Conservation (phyloP, 2,888 invertebrate species). For the Metalampra italica region DNA sequence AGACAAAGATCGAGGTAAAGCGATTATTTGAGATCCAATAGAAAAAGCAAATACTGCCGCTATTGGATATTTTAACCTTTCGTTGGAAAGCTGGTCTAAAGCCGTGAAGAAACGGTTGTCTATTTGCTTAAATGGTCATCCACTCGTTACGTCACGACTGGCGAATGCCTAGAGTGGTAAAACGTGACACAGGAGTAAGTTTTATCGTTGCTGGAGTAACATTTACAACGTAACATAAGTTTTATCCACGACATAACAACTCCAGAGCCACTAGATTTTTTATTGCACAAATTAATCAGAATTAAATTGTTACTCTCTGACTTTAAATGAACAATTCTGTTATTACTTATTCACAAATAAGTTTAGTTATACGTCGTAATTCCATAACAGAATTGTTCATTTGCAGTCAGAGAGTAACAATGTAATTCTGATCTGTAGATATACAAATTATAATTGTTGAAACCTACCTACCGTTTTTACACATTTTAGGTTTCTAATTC, state of each 20-base stretch:
- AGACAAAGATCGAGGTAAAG: constrained; percentile 28
- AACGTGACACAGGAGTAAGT: background rate
- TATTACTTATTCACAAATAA: no score
- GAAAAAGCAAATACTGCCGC: constrained; percentile 11
- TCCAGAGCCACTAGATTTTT: no score
- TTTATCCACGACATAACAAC: no score
- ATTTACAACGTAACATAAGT: background rate
- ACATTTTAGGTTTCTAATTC: no score
- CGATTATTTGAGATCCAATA: constrained; percentile 18
- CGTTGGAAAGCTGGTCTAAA: constrained; percentile 5
- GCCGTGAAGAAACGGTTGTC: constrained; percentile 16
- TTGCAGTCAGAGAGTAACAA: no score
- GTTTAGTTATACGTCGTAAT: no score
- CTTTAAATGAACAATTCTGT: no score
- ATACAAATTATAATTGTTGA: no score
- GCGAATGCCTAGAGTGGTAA: background rate
- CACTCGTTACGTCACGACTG: background rate
- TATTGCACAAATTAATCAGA: no score
- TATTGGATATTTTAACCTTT: constrained; percentile 12
- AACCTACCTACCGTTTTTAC: no score
- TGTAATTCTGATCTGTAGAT: no score
- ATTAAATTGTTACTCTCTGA: background rate
- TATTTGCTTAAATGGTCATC: constrained; percentile 1
- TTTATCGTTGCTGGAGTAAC: background rate
- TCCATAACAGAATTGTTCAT: no score